Conservation (phyloP, 35 echinoderm and acorn worm genomes). For the Apostichopus japonicus region DNA sequence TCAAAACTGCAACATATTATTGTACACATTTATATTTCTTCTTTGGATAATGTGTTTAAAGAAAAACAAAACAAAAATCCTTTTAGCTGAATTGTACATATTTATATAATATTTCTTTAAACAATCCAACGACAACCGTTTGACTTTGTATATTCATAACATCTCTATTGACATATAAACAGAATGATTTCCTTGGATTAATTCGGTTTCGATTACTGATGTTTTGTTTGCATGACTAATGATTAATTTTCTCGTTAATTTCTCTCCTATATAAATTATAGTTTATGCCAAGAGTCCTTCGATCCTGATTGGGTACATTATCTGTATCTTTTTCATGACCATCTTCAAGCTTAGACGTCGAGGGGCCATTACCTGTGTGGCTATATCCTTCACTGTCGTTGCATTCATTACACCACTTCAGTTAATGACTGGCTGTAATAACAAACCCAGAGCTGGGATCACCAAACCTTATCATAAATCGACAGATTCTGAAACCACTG, state of each 20-base stretch:
- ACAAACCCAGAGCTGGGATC: slow-evolving; percentile 6
- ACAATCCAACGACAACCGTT: too few species aligned
- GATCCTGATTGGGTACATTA: neutral
- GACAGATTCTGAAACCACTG: neutral
- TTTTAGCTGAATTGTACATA: too few species aligned
- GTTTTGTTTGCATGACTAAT: too few species aligned
- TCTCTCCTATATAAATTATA: neutral
- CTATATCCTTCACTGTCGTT: neutral
- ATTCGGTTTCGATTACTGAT: too few species aligned
- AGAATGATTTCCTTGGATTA: too few species aligned
- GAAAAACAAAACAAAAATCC: too few species aligned
- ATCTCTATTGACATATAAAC: too few species aligned
- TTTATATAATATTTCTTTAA: too few species aligned
- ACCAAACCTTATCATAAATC: neutral
- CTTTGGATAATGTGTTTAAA: too few species aligned
- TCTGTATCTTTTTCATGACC: neutral
- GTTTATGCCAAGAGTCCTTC: slow-evolving; percentile 1
- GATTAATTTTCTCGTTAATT: neutral
- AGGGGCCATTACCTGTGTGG: neutral
- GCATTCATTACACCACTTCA: neutral
- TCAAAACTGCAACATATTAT: too few species aligned
- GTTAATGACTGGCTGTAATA: neutral
- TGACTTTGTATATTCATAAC: too few species aligned
- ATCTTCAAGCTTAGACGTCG: neutral
- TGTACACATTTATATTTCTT: too few species aligned